Conservation (phyloP, 2,888 invertebrate species). For the Brenthis hecate region DNA sequence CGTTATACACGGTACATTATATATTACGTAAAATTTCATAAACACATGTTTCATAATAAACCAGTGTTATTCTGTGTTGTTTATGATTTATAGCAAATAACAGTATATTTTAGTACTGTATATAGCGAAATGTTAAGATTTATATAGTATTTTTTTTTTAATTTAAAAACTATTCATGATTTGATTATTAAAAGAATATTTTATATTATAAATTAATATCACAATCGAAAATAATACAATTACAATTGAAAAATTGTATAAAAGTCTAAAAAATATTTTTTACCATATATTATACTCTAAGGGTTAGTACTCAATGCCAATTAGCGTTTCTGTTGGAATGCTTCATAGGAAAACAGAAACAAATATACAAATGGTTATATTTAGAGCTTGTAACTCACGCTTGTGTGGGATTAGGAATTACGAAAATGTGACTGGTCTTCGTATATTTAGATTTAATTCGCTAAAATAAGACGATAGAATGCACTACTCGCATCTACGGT, state of each 20-base stretch:
- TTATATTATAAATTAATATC: too few relatives aligned
- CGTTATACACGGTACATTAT: conserved; percentile 15
- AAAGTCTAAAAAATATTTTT: too few relatives aligned
- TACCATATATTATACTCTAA: too few relatives aligned
- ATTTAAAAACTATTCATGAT: too few relatives aligned
- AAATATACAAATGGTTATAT: background rate
- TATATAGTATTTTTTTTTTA: too few relatives aligned
- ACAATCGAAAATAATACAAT: too few relatives aligned
- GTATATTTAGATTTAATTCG: conserved; percentile 10
- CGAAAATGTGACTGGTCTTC: conserved; percentile 14
- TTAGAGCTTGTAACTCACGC: conserved; percentile 11
- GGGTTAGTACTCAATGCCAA: too few relatives aligned
- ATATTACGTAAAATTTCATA: conserved; percentile 17
- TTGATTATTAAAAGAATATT: too few relatives aligned
- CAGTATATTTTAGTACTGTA: background rate
- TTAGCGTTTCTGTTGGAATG: background rate
- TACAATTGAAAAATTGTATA: too few relatives aligned
- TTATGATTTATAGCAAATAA: conserved; percentile 14
- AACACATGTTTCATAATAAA: conserved; percentile 17
- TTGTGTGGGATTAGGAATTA: conserved; percentile 10
- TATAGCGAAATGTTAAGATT: background rate
- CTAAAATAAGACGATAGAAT: background rate
- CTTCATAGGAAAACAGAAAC: background rate
- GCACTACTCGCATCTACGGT: background rate
- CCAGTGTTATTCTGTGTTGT: conserved; percentile 8